Evolutionary conservation across 2,797 vertebrate genomes (phyloP), one percentile per base, ranked within the genome.

Genomic region (Mycteria americana): DNA sequence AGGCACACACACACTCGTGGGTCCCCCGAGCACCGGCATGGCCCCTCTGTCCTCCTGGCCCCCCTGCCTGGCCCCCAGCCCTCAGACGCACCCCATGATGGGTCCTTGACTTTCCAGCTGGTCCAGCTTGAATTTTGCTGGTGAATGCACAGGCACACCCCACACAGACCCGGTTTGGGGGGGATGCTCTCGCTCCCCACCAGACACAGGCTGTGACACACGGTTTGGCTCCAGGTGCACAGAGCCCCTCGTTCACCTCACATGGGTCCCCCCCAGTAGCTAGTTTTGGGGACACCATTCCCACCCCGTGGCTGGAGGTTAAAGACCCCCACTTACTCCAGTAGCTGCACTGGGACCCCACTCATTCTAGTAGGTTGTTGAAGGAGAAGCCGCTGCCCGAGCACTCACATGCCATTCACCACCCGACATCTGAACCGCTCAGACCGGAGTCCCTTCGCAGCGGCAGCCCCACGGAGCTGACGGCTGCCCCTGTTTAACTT

Each of bases 111-210:
- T 28, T 57, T 33, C 10, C 35, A 16, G 27, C 35, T 22, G 57
- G 19, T 22, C 56, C 64, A 33, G 35, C 23, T 28, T 37, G 45
- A 59, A 33, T 64, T 43, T 35, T 31, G 14, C 22, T 43, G 48
- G 22, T 24, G 64, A 48, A n/a, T 2, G 54, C 54, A n/a, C 46
- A 39, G 24, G n/a, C 37, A 18, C 11, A 10, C 24, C 8, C 18
- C 28, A 0, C n/a, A 3, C 25, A 7, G 18, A 4, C 37, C 2
- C 4, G 6, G 18, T 23, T 35, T 33, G 4, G 10, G 31, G 53
- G 64, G 30, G 8, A 30, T 28, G 13, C 23, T 21, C 62, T 54
- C 2, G 3, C 10, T 12, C 19, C 35, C 46, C 37, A 5, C 15
- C 31, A 16, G 56, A 41, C n/a, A 41, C 6, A 27, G 37, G 37